Percentiles rank a stretch among this genome's conserved stretches.
Conservation (phyloP, 2,888 invertebrate genomes). For the Drosophila affinis region DNA sequence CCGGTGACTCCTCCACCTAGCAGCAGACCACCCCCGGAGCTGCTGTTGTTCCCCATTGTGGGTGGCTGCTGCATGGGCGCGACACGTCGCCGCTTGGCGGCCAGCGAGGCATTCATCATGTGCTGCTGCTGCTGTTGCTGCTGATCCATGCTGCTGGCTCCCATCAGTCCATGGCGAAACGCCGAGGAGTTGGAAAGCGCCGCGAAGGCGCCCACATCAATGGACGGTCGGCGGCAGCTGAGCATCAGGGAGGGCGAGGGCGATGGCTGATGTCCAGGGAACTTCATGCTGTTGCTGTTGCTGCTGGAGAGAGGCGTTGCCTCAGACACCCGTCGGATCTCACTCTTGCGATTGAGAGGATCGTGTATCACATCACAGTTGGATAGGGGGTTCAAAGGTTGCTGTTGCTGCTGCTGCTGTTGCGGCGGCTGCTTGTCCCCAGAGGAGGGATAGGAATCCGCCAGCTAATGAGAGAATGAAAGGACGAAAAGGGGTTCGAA, state of each 20-base stretch:
- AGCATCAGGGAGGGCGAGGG: slow-evolving; percentile 74
- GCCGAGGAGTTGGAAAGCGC: slow-evolving; percentile 64
- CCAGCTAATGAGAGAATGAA: slow-evolving; percentile 24
- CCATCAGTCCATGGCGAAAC: slow-evolving; percentile 74
- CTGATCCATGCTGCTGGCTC: slow-evolving; percentile 68
- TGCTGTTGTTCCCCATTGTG: slow-evolving; percentile 49
- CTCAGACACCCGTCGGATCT: slow-evolving; percentile 85
- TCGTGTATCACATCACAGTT: slow-evolving; percentile 84
- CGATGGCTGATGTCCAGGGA: slow-evolving; percentile 63
- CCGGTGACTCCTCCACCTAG: background rate
- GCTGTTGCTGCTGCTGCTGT: slow-evolving; percentile 58
- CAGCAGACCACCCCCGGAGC: slow-evolving; percentile 29
- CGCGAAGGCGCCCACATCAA: slow-evolving; percentile 83
- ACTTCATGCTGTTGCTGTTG: slow-evolving; percentile 47
- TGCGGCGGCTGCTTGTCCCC: slow-evolving; percentile 62
- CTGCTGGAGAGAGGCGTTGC: slow-evolving; percentile 23
- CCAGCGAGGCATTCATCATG: slow-evolving; percentile 73
- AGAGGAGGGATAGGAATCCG: slow-evolving; percentile 23
- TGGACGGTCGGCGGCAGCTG: slow-evolving; percentile 85
- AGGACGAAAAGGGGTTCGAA: slow-evolving; percentile 5
- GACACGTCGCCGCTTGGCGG: slow-evolving; percentile 86
- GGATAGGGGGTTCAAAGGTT: slow-evolving; percentile 76
- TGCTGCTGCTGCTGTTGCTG: slow-evolving; percentile 49
- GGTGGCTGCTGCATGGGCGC: slow-evolving; percentile 63
- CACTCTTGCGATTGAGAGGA: slow-evolving; percentile 82